Evolutionary conservation across 2,113 vertebrate genomes (phyloP), one percentile per base, ranked within the genome.

Genomic region (Bucco capensis): DNA sequence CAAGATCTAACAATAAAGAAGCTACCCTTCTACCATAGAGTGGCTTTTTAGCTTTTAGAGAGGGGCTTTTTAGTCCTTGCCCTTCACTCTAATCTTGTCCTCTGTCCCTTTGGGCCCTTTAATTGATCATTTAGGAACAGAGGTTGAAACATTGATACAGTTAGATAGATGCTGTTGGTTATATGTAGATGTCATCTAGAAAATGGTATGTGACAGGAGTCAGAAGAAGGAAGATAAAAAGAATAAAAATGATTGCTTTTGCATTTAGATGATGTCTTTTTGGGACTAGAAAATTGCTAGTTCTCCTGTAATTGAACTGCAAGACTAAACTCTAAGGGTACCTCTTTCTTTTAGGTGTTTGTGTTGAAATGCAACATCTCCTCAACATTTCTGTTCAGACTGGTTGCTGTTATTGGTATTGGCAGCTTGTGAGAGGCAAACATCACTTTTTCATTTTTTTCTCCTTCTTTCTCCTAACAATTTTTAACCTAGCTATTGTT

Each of bases 21-120:
- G 17, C 12, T 82, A 37, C 50, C 61, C 46, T 81, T 84, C 33
- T 73, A 12, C 44, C 56, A 77, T 51, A 12, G 24, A 71, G 31
- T 25, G 19, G 35, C 50, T 51, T 51, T 51, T 30, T 51, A 51
- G 50, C 50, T 51, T 51, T 51, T 28, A 81, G 6, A 75, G 7
- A 10, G 3, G 53, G 21, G 25, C 19, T 88, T 93, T 94, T 84
- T 88, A 92, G 83, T 62, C 40, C 80, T 81, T 84, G 42, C 38
- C 70, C 76, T 93, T 93, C 66, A n/a, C 31, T 93, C 37, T 69
- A 51, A 69, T 93, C 40, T 94, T 75, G 83, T 74, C 72, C 40
- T 2, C 31, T 86, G 27, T 58, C 57, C 70, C 54, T 86, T 73
- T 5, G 18, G 77, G 31, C 4, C 53, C 8, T 82, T 66, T 76